phyloP scores from a whole-genome alignment of 2,797 vertebrate species.

The Eulemur rubriventer region DNA sequence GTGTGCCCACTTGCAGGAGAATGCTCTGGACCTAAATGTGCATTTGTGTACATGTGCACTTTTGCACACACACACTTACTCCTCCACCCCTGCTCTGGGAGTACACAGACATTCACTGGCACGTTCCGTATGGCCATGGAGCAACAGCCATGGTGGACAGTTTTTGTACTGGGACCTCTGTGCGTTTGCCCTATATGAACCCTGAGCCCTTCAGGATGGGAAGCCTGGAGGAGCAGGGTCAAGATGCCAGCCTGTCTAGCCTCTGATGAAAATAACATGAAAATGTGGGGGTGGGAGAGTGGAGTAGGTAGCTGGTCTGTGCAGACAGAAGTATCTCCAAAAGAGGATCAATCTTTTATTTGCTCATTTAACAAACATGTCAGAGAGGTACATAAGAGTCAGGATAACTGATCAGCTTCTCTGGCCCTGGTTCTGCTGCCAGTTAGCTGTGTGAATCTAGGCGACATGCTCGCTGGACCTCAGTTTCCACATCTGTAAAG shows the following conservation, averaged over 20 bases:
- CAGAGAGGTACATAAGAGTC: neutral
- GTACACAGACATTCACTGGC: neutral
- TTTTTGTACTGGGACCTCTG: neutral
- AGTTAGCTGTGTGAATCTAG: neutral
- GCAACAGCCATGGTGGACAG: neutral
- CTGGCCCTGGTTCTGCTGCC: neutral
- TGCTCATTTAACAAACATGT: neutral
- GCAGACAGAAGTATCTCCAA: neutral
- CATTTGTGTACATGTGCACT: neutral
- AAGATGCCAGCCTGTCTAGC: neutral
- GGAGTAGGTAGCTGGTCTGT: neutral
- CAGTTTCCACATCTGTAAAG: slow-evolving; percentile 20
- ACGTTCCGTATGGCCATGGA: neutral
- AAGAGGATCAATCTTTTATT: neutral
- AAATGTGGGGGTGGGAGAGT: neutral
- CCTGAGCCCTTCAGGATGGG: neutral
- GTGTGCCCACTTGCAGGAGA: too few species aligned
- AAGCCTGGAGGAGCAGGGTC: neutral
- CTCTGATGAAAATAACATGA: neutral
- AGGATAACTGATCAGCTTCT: neutral
- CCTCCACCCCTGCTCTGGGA: neutral
- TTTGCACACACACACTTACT: neutral
- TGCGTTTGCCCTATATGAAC: neutral
- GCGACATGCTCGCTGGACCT: neutral
- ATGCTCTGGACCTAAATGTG: neutral